phyloP scores from a whole-genome alignment of 2,888 invertebrate genomes.

The Agrypnus murinus region DNA sequence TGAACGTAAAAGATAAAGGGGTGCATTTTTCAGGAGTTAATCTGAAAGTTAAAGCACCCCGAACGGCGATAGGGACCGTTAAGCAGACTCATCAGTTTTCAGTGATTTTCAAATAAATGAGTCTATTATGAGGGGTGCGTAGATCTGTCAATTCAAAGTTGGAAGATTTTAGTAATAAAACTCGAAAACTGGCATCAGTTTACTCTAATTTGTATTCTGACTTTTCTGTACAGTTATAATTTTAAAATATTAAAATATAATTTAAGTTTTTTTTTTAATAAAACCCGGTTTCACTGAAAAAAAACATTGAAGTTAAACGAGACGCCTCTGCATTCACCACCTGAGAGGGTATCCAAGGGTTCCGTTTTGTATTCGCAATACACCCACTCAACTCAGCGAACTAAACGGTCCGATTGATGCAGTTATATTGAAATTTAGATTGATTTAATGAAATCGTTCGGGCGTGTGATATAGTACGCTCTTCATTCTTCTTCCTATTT shows the following conservation, averaged over 20 bases:
- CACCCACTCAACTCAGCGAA: conserved; percentile 36
- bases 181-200: too few relatives aligned
- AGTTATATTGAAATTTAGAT: conserved; percentile 49
- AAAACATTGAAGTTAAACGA: too few relatives aligned
- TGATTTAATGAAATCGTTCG: conserved; percentile 40
- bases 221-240: too few relatives aligned
- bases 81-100: conserved; percentile 65
- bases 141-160: conserved; percentile 18
- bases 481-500: neutral
- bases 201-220: too few relatives aligned
- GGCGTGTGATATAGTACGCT: conserved; percentile 27
- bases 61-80: conserved; percentile 60
- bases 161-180: too few relatives aligned
- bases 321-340: conserved; percentile 16
- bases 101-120: conserved; percentile 65
- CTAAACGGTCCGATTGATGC: conserved; percentile 50
- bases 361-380: conserved; percentile 31
- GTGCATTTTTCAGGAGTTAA: conserved; percentile 65
- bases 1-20: conserved; percentile 54
- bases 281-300: too few relatives aligned
- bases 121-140: conserved; percentile 53
- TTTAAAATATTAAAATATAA: too few relatives aligned
- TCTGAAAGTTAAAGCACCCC: conserved; percentile 65
- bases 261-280: too few relatives aligned
- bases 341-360: conserved; percentile 27